Base-by-base conservation (phyloP, 1,140 invertebrate genomes). In the Eciton burchellii region DNA sequence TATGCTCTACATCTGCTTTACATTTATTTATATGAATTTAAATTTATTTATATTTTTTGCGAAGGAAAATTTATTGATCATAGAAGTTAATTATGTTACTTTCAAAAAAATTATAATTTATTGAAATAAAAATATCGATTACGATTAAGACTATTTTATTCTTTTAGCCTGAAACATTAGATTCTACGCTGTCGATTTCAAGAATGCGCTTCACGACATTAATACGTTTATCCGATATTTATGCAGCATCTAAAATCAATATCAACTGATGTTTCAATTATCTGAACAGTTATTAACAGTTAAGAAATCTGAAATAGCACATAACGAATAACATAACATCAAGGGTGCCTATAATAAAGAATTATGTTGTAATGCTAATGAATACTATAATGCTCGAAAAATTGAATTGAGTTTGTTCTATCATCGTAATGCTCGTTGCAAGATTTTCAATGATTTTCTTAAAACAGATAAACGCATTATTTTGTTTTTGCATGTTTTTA, bases 251-350 rank as follows among this genome's bases (percentile, higher is more conserved):
- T 79, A 72, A 84, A 81, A 84, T 82, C 88, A n/a, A 76, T 93
- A 88, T 87, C 88, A 35, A 89, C n/a, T n/a, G n/a, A 35, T 94
- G 94, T 86, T 85, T 86, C 43, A 91, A 91, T 24, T 95, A 94
- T 87, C 91, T 91, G 19, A 92, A 93, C 85, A 90, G 89, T 60
- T 95, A 94, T 85, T 92, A 89, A 91, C 70, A 91, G 92, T 73
- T 90, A 92, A 11, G 93, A 35, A 35, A 94, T 73, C 87, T 95
- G 8, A 92, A 91, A 45, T 88, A 93, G 5, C 95, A 96, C 88
- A 86, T 94, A 26, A 66, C 82, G 43, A 84, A 77, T 21, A 88
- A 86, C 11, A 82, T 66, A 87, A 81, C 45, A 84, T 81, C 14
- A 85, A 87, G 49, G 91, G 8, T 95, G 94, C 79, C 93, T 91